A percentile compares a stretch with the other conserved stretches of the same genome.
Evolutionary conservation across 2,888 invertebrate genomes (phyloP).

Genomic region (Branchinecta sandiegonensis): DNA sequence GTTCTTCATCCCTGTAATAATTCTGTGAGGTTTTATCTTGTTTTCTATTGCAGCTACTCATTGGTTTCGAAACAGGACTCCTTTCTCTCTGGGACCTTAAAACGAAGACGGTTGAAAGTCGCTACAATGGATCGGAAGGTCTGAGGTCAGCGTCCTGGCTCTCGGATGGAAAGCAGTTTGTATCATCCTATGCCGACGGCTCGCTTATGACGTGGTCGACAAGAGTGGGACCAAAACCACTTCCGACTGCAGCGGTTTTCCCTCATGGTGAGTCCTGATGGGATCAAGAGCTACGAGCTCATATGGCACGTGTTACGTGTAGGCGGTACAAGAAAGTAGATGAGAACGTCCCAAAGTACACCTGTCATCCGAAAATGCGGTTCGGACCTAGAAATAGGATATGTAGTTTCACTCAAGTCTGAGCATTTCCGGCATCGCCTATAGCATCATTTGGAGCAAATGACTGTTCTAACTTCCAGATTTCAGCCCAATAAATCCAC

Average conservation of each 20-base stretch:
- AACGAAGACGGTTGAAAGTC: slow-evolving; percentile 65
- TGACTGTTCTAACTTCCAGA: too few relatives aligned
- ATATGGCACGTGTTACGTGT: too few relatives aligned
- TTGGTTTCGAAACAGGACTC: slow-evolving; percentile 88
- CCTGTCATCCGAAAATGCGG: too few relatives aligned
- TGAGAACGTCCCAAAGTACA: too few relatives aligned
- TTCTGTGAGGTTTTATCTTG: slow-evolving; percentile 12
- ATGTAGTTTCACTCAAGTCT: too few relatives aligned
- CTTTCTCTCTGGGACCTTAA: slow-evolving; percentile 93
- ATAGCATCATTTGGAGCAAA: too few relatives aligned
- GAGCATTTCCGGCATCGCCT: too few relatives aligned
- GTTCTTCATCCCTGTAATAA: too few relatives aligned
- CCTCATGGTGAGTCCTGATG: slow-evolving; percentile 62
- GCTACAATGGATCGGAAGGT: slow-evolving; percentile 59
- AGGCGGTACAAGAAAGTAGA: too few relatives aligned
- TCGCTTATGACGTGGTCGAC: slow-evolving; percentile 86
- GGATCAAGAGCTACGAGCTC: too few relatives aligned
- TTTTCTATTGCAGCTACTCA: slow-evolving; percentile 55
- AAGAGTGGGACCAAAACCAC: slow-evolving; percentile 50
- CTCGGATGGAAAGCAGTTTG: slow-evolving; percentile 92
- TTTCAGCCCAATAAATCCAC: too few relatives aligned
- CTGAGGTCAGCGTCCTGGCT: slow-evolving; percentile 88
- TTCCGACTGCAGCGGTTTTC: slow-evolving; percentile 61
- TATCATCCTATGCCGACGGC: slow-evolving; percentile 86
- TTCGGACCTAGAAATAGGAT: too few relatives aligned